phyloP scores from a whole-genome alignment of 2,113 vertebrate species.

The Eira barbara region DNA sequence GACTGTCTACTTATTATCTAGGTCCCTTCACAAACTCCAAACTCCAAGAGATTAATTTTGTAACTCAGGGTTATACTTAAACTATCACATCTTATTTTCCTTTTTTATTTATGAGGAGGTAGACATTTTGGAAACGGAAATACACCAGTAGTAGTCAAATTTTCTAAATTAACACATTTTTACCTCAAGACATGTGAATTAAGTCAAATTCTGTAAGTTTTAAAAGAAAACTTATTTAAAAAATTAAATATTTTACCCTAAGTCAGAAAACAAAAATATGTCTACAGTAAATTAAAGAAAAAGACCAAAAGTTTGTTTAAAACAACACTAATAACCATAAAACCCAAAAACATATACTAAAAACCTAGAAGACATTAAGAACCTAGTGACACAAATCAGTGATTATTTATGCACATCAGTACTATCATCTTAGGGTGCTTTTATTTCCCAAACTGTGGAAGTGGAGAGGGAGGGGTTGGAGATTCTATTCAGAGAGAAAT shows the following conservation, averaged over 20 bases:
- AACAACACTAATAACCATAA: slow-evolving; percentile 18
- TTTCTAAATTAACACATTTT: neutral
- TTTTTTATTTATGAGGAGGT: neutral
- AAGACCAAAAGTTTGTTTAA: neutral
- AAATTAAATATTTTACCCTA: slow-evolving; percentile 63
- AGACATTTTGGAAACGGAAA: slow-evolving; percentile 38
- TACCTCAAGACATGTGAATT: neutral
- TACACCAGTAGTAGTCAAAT: neutral
- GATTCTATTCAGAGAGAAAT: slow-evolving; percentile 10
- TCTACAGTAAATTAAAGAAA: slow-evolving; percentile 42
- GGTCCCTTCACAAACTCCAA: neutral
- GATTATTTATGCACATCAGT: neutral
- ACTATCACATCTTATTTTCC: neutral
- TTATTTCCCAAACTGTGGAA: neutral
- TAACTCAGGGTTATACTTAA: neutral
- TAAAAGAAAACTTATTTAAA: slow-evolving; percentile 57
- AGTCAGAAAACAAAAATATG: slow-evolving; percentile 70
- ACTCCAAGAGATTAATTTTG: neutral
- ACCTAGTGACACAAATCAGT: neutral
- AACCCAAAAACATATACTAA: slow-evolving; percentile 10
- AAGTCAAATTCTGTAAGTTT: slow-evolving; percentile 28
- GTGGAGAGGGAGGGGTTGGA: neutral
- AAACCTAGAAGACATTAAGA: slow-evolving; percentile 13
- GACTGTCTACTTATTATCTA: neutral
- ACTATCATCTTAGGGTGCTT: neutral